These are phyloP conservation scores for Chloropsis cyanopogon DNA, from an alignment of 2,113 vertebrate species.

Conservation along the genomic window DNA sequence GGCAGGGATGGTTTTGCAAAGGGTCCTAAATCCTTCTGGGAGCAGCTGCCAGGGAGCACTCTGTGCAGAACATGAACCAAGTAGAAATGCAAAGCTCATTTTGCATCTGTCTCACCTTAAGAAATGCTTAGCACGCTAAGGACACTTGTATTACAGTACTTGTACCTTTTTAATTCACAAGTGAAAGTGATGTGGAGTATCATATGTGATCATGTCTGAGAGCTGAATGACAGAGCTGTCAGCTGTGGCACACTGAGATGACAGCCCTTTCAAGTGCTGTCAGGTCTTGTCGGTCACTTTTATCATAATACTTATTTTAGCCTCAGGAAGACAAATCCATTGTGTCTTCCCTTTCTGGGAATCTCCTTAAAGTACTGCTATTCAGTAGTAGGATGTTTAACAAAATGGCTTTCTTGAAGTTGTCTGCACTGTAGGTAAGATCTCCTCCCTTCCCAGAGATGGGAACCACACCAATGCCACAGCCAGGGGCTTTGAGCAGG, in stretches of 20 bases:
- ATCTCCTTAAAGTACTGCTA: background rate
- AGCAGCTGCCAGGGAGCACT: background rate
- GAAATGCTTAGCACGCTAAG: background rate
- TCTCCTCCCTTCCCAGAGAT: background rate
- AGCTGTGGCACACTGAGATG: background rate
- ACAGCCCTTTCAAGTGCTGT: background rate
- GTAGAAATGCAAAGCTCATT: background rate
- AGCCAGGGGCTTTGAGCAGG: background rate
- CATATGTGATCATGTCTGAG: background rate
- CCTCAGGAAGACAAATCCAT: background rate
- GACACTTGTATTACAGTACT: background rate
- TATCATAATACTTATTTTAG: background rate
- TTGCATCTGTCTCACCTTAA: background rate
- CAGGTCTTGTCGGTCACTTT: background rate
- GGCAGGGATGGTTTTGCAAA: background rate
- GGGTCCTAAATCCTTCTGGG: background rate
- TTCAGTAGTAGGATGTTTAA: background rate
- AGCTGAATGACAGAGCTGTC: background rate
- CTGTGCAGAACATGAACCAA: background rate
- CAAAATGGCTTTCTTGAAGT: background rate
- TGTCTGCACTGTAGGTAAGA: background rate
- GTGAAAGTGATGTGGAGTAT: accelerated
- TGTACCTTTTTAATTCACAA: background rate
- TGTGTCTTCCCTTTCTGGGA: background rate
- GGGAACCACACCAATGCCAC: accelerated